A percentile compares a stretch with the other conserved stretches of the same genome.
These are phyloP conservation scores for Macrobrachium rosenbergii DNA, from an alignment of 1,140 invertebrate genomes.

Conservation along the genomic window DNA sequence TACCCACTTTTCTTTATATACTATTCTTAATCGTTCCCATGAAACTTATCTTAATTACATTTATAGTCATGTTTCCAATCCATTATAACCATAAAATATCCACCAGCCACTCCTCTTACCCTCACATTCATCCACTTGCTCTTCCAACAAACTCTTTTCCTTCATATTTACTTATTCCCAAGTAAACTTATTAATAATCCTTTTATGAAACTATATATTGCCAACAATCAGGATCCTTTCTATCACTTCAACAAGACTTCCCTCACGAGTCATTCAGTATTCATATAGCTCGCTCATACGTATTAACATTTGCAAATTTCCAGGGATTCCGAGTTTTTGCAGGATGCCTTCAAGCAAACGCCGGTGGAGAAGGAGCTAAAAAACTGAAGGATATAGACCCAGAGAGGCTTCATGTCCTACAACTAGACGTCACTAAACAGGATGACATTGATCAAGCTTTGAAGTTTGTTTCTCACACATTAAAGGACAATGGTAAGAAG, in stretches of 20 bases:
- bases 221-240: neutral
- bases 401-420: neutral
- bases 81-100: too few species aligned
- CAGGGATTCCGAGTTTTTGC: constrained; percentile 75
- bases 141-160: too few species aligned
- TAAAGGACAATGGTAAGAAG: neutral
- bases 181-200: too few species aligned
- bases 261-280: neutral
- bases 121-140: too few species aligned
- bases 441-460: neutral
- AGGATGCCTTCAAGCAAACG: constrained; percentile 76
- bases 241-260: neutral
- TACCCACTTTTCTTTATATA: too few species aligned
- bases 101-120: too few species aligned
- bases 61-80: too few species aligned
- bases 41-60: too few species aligned
- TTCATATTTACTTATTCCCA: too few species aligned
- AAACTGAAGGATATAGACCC: neutral
- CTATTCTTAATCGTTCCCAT: too few species aligned
- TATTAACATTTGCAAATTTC: neutral
- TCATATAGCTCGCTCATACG: neutral
- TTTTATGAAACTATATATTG: too few species aligned
- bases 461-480: too few species aligned
- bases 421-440: neutral
- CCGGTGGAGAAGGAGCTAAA: constrained; percentile 71